These are phyloP conservation scores for Pseudorhiza aurosa DNA, from an alignment of 30 jellyfish, hydroid and myxozoan genomes.

Conservation along the genomic window DNA sequence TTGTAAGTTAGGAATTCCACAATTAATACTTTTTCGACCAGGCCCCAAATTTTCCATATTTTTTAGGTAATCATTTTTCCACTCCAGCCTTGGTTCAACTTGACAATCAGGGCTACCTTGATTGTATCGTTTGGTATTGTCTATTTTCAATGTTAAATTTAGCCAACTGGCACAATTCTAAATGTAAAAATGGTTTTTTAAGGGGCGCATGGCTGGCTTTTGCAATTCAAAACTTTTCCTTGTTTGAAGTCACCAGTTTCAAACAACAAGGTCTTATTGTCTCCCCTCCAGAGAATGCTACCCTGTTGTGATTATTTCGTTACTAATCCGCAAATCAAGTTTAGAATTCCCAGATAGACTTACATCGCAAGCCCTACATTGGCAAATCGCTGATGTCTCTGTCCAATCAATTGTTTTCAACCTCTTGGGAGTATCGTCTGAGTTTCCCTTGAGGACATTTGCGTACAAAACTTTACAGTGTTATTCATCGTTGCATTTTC, in stretches of 20 bases:
- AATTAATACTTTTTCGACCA: constrained; percentile 1
- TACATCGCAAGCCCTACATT: constrained; percentile 35
- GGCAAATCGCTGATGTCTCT: constrained; percentile 27
- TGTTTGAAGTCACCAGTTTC: not conserved
- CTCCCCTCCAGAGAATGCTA: constrained; percentile 33
- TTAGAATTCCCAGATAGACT: constrained; percentile 35
- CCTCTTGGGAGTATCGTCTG: constrained; percentile 20
- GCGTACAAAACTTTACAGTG: constrained; percentile 25
- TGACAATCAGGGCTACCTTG: constrained; percentile 3
- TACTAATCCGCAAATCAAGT: constrained; percentile 27
- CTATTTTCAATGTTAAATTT: not conserved
- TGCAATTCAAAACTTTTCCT: not conserved
- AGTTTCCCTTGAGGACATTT: constrained; percentile 15
- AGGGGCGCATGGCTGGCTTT: not conserved
- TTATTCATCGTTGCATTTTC: constrained; percentile 6
- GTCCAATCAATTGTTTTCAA: constrained; percentile 16
- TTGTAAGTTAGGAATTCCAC: not conserved
- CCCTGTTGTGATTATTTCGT: constrained; percentile 20
- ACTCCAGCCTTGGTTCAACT: constrained; percentile 4
- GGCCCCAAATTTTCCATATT: constrained; percentile 7
- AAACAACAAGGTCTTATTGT: constrained; percentile 5
- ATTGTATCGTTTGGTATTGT: constrained; percentile 5
- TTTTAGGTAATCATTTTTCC: not conserved
- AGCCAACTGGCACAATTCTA: not conserved
- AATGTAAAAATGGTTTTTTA: not conserved